Conservation (phyloP, 2,113 vertebrate species). For the Aegithalos caudatus region DNA sequence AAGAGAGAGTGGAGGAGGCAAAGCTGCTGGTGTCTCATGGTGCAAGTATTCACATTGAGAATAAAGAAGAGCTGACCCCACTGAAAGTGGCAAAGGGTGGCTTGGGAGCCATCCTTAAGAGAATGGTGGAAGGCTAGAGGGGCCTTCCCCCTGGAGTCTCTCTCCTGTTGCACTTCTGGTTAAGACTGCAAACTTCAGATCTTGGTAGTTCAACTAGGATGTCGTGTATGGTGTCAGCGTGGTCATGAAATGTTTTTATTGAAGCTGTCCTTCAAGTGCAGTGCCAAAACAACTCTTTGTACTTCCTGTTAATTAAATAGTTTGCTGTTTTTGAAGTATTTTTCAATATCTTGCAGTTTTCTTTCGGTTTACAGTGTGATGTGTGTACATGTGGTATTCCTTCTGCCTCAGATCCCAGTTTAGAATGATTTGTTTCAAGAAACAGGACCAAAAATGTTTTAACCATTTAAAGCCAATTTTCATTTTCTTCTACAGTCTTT, state of each 20-base stretch:
- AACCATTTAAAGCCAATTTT: not conserved
- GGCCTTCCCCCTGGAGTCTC: not conserved
- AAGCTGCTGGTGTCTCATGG: constrained; percentile 91
- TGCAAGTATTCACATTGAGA: constrained; percentile 95
- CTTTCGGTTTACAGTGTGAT: not conserved
- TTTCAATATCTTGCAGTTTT: not conserved
- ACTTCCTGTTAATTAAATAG: not conserved
- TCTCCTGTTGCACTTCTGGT: not conserved
- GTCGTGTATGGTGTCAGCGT: not conserved
- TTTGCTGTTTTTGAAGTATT: not conserved
- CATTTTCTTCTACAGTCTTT: not conserved
- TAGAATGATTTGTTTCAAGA: not conserved
- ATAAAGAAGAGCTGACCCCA: constrained; percentile 95
- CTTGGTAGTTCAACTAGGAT: not conserved
- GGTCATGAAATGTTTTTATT: not conserved
- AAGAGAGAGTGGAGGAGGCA: constrained; percentile 92
- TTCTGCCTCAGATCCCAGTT: not conserved
- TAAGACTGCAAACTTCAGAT: not conserved
- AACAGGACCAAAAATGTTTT: constrained; percentile 29
- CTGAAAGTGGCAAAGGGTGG: constrained; percentile 87
- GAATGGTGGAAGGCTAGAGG: constrained; percentile 85
- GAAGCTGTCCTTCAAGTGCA: not conserved
- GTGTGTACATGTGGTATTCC: not conserved
- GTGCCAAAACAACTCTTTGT: constrained; percentile 17
- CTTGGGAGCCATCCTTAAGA: constrained; percentile 81